Conservation (phyloP, 1,140 invertebrate genomes). For the Ostrea denselamellosa region DNA sequence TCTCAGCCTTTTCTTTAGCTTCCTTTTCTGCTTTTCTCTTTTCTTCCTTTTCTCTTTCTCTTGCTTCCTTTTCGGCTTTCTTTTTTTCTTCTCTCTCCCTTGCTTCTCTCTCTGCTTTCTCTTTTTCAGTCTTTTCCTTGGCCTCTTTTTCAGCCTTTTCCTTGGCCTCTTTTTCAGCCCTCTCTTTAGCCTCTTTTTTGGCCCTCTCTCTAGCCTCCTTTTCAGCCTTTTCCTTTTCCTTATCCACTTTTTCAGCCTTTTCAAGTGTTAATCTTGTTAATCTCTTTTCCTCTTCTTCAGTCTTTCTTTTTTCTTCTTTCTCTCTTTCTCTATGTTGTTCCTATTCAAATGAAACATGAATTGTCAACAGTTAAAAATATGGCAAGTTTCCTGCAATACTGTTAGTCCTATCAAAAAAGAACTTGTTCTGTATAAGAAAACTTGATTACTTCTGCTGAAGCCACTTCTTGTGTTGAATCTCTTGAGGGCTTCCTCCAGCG, state of each 20-base stretch:
- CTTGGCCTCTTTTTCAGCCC: no score
- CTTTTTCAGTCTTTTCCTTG: neutral
- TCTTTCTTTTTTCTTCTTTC: neutral
- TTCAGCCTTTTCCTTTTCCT: no score
- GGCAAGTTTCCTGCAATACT: neutral
- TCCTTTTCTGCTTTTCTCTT: no score
- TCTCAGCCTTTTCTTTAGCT: no score
- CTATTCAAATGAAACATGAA: neutral
- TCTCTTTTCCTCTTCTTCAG: neutral
- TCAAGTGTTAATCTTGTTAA: neutral
- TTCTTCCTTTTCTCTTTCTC: neutral
- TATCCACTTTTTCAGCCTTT: no score
- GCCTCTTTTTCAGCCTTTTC: no score
- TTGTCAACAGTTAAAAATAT: no score
- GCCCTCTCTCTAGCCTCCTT: no score
- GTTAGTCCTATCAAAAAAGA: neutral
- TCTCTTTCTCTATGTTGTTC: slow-evolving; percentile 2
- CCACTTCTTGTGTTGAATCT: slow-evolving; percentile 6
- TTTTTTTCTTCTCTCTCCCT: neutral
- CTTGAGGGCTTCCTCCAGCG: neutral
- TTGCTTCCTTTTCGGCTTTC: neutral
- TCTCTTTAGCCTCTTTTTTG: no score
- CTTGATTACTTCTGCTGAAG: neutral
- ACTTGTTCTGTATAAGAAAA: neutral
- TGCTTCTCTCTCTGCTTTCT: neutral